A percentile compares a stretch with the other conserved stretches of the same genome.
Conservation (phyloP, 2,888 invertebrate species). For the Phoenoteleia sp. region DNA sequence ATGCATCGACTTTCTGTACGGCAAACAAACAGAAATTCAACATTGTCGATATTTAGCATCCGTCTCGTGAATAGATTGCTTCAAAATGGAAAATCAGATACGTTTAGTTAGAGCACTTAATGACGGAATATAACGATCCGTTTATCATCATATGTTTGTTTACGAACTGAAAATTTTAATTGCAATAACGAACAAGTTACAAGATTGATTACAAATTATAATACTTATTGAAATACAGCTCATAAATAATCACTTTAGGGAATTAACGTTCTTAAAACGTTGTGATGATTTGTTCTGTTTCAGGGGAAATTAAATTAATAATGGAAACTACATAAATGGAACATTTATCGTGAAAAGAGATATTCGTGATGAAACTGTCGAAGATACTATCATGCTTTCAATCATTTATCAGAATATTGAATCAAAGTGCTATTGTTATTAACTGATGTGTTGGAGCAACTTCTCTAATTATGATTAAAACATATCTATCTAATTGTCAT, state of each 20-base stretch:
- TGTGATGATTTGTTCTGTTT: too few species aligned
- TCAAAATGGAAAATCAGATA: constrained; percentile 64
- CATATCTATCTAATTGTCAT: not conserved
- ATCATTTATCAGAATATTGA: constrained; percentile 20
- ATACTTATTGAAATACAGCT: not conserved
- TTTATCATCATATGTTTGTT: constrained; percentile 53
- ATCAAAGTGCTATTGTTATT: constrained; percentile 11
- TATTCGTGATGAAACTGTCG: constrained; percentile 4
- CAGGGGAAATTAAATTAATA: not conserved
- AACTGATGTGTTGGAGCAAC: not conserved
- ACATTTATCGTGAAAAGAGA: constrained; percentile 4
- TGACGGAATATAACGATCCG: constrained; percentile 42
- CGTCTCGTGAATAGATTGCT: constrained; percentile 46
- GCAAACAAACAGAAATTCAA: constrained; percentile 51
- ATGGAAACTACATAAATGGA: not conserved
- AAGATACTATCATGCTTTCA: constrained; percentile 29
- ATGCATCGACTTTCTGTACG: constrained; percentile 28
- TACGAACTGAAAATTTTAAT: constrained; percentile 35
- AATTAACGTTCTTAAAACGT: not conserved
- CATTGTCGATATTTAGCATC: constrained; percentile 54
- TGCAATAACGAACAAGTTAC: not conserved
- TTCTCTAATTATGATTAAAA: constrained; percentile 22
- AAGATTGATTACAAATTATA: constrained; percentile 20
- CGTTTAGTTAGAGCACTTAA: constrained; percentile 45
- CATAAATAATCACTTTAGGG: not conserved